Conservation (phyloP, 2,113 vertebrate species). For the Ceuthmochares aereus region DNA sequence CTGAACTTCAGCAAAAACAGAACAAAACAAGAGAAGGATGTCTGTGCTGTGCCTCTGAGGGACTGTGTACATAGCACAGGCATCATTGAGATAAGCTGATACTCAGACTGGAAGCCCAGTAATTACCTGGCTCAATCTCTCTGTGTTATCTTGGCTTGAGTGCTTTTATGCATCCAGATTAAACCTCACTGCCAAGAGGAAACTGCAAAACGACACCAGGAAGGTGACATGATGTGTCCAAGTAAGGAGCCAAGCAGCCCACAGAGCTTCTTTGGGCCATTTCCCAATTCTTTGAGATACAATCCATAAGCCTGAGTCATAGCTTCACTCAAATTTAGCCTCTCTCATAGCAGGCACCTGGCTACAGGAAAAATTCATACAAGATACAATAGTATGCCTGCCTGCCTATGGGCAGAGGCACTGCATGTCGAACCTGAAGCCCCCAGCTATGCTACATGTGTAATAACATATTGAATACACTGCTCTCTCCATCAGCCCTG, state of each 20-base stretch:
- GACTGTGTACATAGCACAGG: not conserved
- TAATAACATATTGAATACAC: fast-evolving
- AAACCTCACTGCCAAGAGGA: not conserved
- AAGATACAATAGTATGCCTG: not conserved
- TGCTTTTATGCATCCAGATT: not conserved
- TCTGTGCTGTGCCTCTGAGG: not conserved
- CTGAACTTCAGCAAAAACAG: not conserved
- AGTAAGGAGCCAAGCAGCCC: not conserved
- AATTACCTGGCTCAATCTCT: not conserved
- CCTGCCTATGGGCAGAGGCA: not conserved
- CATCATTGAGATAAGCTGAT: not conserved
- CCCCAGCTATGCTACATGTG: not conserved
- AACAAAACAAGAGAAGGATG: not conserved
- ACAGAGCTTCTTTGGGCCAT: not conserved
- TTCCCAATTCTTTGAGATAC: not conserved
- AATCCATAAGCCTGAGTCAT: not conserved
- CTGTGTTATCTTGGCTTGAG: not conserved
- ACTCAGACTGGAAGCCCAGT: not conserved
- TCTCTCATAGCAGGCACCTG: not conserved
- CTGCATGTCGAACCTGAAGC: not conserved
- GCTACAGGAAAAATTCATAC: not conserved
- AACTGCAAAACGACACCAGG: not conserved
- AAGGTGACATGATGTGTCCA: not conserved
- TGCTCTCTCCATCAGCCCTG: not conserved
- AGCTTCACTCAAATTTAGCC: not conserved